Percentiles rank a stretch among this genome's conserved stretches.
Evolutionary conservation across 23 tunicate genomes (phyloP).

Genomic region (Clavelina lepadiformis): DNA sequence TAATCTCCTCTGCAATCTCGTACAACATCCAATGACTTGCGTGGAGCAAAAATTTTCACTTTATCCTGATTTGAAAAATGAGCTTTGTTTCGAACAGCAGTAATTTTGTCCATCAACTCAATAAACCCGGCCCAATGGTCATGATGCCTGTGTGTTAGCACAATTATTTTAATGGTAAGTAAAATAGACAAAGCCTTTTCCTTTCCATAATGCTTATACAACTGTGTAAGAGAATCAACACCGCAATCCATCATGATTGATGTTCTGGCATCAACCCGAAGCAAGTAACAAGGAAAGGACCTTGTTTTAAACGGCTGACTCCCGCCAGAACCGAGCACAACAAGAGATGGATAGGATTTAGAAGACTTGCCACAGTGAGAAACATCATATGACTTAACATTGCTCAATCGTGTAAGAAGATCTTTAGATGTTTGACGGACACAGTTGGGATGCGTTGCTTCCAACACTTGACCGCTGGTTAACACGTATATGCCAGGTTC

Average conservation of each 20-base stretch:
- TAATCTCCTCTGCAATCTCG: too few relatives aligned
- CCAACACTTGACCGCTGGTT: too few relatives aligned
- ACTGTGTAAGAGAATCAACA: constrained; percentile 1
- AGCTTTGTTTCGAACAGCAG: too few relatives aligned
- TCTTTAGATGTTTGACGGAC: too few relatives aligned
- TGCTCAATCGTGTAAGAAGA: too few relatives aligned
- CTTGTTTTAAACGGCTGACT: neutral
- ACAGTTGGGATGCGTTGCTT: too few relatives aligned
- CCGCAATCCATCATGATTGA: constrained; percentile 72
- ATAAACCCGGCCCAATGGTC: constrained; percentile 57
- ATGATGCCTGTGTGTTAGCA: constrained; percentile 53
- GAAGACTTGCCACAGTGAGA: too few relatives aligned
- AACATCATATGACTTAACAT: too few relatives aligned
- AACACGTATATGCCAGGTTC: too few relatives aligned
- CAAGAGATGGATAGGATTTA: constrained; percentile 30
- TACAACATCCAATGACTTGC: neutral
- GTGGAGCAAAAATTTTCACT: constrained; percentile 17
- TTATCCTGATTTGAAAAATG: neutral
- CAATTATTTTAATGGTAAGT: constrained; percentile 35
- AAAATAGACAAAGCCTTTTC: constrained; percentile 9
- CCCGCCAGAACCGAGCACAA: constrained; percentile 53
- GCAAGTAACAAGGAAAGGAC: constrained; percentile 28
- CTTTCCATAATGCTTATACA: constrained; percentile 37
- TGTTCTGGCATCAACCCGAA: constrained; percentile 3
- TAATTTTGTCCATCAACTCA: constrained; percentile 18